Evolutionary conservation across 1,140 invertebrate species (phyloP).

Genomic region (Steinernema feltiae): DNA sequence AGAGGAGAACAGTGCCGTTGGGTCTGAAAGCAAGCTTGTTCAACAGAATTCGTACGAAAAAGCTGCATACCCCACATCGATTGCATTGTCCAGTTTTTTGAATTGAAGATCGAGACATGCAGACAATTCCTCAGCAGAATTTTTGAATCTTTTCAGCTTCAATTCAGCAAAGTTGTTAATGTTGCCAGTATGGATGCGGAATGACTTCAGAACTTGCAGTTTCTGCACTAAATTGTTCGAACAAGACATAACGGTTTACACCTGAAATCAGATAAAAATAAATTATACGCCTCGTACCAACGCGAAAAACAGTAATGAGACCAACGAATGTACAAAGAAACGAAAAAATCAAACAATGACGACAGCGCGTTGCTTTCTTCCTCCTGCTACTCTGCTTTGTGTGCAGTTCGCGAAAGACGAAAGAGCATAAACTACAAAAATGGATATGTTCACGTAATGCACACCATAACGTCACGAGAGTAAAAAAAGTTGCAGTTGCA

Average conservation of each 20-base stretch:
- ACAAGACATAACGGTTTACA: not conserved
- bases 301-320: not conserved
- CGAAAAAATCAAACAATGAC: not conserved
- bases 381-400: not conserved
- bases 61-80: slow-evolving; percentile 25
- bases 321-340: not conserved
- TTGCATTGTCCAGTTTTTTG: slow-evolving; percentile 24
- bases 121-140: slow-evolving; percentile 50
- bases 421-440: not conserved
- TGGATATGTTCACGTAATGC: not conserved
- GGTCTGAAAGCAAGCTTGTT: slow-evolving; percentile 40
- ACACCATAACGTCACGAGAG: no score
- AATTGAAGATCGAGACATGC: slow-evolving; percentile 52
- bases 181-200: slow-evolving; percentile 53
- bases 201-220: slow-evolving; percentile 34
- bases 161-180: slow-evolving; percentile 55
- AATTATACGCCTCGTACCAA: no score
- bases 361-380: not conserved
- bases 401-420: not conserved
- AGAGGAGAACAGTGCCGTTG: slow-evolving; percentile 47
- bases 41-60: slow-evolving; percentile 4
- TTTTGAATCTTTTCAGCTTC: slow-evolving; percentile 50
- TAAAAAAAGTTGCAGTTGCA: no score
- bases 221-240: not conserved
- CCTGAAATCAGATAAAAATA: not conserved